phyloP scores from a whole-genome alignment of 2,888 invertebrate genomes.

The Mechanitis messenoides region DNA sequence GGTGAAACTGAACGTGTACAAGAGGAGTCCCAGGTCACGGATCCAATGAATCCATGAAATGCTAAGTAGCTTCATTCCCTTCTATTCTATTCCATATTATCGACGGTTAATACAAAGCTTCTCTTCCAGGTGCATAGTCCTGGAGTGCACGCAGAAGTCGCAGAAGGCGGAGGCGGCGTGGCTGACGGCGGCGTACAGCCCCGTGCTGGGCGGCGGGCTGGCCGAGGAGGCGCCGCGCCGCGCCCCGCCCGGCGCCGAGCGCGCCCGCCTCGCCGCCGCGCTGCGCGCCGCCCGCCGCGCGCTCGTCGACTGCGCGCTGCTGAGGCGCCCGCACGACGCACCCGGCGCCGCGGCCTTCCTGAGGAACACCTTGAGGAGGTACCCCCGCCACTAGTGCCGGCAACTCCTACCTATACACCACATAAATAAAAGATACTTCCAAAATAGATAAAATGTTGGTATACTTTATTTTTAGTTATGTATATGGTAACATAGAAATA shows the following conservation, averaged over 20 bases:
- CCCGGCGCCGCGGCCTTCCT: slow-evolving; percentile 87
- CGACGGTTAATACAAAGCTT: background rate
- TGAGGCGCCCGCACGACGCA: slow-evolving; percentile 87
- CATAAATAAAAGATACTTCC: too few species aligned
- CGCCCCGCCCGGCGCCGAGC: slow-evolving; percentile 89
- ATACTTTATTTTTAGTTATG: too few species aligned
- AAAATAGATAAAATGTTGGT: too few species aligned
- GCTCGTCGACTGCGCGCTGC: slow-evolving; percentile 87
- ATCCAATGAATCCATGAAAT: too few species aligned
- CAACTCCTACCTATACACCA: background rate
- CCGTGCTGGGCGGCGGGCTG: slow-evolving; percentile 87
- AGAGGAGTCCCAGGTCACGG: too few species aligned
- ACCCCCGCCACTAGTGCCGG: background rate
- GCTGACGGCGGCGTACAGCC: slow-evolving; percentile 93
- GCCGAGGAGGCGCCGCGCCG: slow-evolving; percentile 79
- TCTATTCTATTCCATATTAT: too few species aligned
- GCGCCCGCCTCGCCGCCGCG: slow-evolving; percentile 91
- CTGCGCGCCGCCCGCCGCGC: slow-evolving; percentile 88
- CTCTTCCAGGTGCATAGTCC: slow-evolving; percentile 87
- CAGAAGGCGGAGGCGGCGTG: slow-evolving; percentile 95
- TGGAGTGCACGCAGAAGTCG: slow-evolving; percentile 92
- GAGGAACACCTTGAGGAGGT: slow-evolving; percentile 89
- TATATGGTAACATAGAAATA: too few species aligned
- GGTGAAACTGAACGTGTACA: too few species aligned
- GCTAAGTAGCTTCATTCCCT: too few species aligned